Base-by-base conservation (phyloP, 2,888 invertebrate species). In the Diloba caeruleocephala region DNA sequence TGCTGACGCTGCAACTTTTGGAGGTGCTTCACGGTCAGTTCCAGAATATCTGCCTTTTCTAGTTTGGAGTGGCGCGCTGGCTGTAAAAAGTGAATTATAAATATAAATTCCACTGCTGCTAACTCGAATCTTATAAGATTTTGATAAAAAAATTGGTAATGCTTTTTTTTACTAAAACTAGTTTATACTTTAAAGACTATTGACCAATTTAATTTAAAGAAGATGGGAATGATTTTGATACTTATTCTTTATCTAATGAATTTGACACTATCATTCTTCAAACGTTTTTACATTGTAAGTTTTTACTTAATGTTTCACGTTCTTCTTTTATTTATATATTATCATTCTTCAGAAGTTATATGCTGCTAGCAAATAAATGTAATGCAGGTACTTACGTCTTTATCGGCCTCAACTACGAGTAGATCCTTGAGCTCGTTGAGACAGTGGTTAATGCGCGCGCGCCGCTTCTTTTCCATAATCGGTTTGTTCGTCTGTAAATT, bases 31-130 rank as follows among this genome's bases (percentile, higher is more conserved):
- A 99, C 98, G 0, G 98, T 98, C 95, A 98, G 96, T 89, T 99
- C 99, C 44, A 99, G 92, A 71, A 99, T 98, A 87, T 99, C 99
- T 0, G 99, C 98, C 84, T 99, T 99, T 88, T 99, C 99, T 77
- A 99, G 93, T 85, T 99, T 99, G 3, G 98, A 98, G 90, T 98
- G 98, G 51, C 98, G 95, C 1, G 98, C 96, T 26, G 98, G 98
- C 98, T 98, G 95, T 56, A 95, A 95, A 73, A 59, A 43, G 28
- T 59, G 33, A 42, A 54, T 12, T 23, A 13, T 2, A 3, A 3
- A 9, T 25, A 19, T 33, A 4, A n/a, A 17, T 36, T 12, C 12
- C n/a, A n/a, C n/a, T n/a, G 1, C 6, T 8, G 0, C 67, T 44
- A 38, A 55, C 17, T 48, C 9, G 74, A 77, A 51, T 76, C 76